Evolutionary conservation across 2,888 invertebrate genomes (phyloP).

Genomic region (Apodemia mormo): DNA sequence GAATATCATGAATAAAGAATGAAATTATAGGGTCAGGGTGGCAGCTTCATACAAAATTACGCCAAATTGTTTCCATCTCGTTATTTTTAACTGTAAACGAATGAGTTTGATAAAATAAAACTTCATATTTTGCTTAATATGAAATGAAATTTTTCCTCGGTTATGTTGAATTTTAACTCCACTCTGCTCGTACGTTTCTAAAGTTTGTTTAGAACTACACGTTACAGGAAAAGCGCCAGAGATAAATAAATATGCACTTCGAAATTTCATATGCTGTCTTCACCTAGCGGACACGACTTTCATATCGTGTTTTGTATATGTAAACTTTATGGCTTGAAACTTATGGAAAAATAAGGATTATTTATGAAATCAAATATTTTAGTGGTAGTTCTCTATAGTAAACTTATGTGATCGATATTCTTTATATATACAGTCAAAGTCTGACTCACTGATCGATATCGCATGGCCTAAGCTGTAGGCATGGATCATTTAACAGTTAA

Average conservation of each 20-base stretch:
- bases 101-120: constrained; percentile 3
- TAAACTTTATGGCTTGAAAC: neutral
- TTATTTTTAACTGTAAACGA: neutral
- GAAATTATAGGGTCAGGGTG: neutral
- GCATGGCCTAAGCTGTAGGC: too few species aligned
- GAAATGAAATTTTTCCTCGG: constrained; percentile 4
- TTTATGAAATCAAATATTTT: too few species aligned
- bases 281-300: neutral
- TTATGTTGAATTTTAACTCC: constrained; percentile 41
- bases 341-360: neutral
- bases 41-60: neutral
- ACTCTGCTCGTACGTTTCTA: constrained; percentile 27
- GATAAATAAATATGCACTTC: constrained; percentile 12
- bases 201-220: constrained; percentile 25
- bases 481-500: too few species aligned
- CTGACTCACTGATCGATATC: too few species aligned
- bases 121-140: neutral
- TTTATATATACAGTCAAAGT: too few species aligned
- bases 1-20: constrained; percentile 1
- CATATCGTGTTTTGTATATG: neutral
- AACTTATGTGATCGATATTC: too few species aligned
- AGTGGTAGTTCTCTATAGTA: too few species aligned
- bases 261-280: constrained; percentile 10
- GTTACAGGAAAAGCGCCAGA: neutral
- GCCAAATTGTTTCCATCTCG: neutral